Conservation (phyloP, 1,140 invertebrate genomes). For the Ceratosolen fusciceps region DNA sequence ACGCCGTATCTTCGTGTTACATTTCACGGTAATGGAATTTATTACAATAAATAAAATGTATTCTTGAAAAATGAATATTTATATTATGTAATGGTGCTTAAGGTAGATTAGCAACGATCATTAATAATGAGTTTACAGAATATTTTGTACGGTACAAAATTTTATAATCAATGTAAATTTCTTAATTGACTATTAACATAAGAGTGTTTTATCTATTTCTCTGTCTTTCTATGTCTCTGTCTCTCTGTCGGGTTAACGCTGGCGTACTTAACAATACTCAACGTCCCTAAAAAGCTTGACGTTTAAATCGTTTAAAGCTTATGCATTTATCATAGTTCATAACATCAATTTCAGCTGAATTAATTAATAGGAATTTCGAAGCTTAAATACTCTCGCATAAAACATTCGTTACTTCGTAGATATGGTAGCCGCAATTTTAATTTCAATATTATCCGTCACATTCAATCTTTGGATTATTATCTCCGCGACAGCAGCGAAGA, state of each 20-base stretch:
- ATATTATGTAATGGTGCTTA: neutral
- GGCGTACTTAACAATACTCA: neutral
- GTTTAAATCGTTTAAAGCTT: slow-evolving; percentile 23
- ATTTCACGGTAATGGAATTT: neutral
- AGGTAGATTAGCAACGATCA: too few relatives aligned
- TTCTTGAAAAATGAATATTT: neutral
- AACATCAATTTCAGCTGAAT: slow-evolving; percentile 40
- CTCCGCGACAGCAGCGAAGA: neutral
- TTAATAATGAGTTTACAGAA: neutral
- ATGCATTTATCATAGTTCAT: slow-evolving; percentile 24
- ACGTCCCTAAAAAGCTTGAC: slow-evolving; percentile 35
- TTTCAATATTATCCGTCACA: slow-evolving; percentile 30
- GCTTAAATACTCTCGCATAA: slow-evolving; percentile 29
- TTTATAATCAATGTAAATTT: slow-evolving; percentile 14
- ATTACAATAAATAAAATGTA: neutral
- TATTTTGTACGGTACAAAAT: neutral
- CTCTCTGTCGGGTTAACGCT: neutral
- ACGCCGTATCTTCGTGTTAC: too few relatives aligned
- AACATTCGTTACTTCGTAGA: slow-evolving; percentile 30
- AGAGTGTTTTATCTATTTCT: neutral
- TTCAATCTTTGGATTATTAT: slow-evolving; percentile 42
- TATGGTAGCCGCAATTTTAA: slow-evolving; percentile 34
- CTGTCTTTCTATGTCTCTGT: neutral
- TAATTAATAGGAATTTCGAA: slow-evolving; percentile 48
- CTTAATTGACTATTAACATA: slow-evolving; percentile 33